Evolutionary conservation across 2,888 invertebrate species (phyloP), one percentile per base, ranked within the genome.

Genomic region (Clanis bilineata): DNA sequence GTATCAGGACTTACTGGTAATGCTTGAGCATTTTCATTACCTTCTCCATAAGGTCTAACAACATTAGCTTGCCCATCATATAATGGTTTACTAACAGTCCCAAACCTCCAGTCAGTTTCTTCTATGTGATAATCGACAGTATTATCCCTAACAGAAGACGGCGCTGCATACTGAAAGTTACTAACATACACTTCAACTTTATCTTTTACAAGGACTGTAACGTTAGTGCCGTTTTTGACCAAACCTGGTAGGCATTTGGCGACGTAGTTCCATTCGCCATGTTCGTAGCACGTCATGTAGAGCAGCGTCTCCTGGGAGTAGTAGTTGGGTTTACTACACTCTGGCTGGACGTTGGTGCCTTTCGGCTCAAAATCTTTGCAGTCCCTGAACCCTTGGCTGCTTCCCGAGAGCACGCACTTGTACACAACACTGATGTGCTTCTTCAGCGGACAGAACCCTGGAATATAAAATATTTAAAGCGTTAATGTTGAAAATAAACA

Each of bases 191-290:
- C 60, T 64, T 82, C 72, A 0, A 85, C 66, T 1, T 69, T 70
- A 58, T 85, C 82, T 56, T 76, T 80, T 10, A 86, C 64, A 0
- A 84, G 25, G 3, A 86, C 78, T 3, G 83, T 85, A 2, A 84
- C 73, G 47, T 84, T 83, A 23, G 77, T 82, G 18, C 82, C 84
- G 51, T 73, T 73, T 76, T 72, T 78, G 12, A 55, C 25, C 82
- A 77, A 74, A 87, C 85, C 87, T 82, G 85, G 77, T 6, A 63
- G 58, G 69, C 87, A 88, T 2, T 62, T 66, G 3, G 82, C 77
- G 7, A 70, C 61, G 63, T 79, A 68, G 67, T 81, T 74, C 85
- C 85, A 88, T 39, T 64, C 74, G 12, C 81, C 83, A 0, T 79
- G 74, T 22, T 79, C 75, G 25, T 74, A 65, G 68, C 87, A 87